Conservation (phyloP, 2,797 vertebrate genomes). For the Bufotes viridis region DNA sequence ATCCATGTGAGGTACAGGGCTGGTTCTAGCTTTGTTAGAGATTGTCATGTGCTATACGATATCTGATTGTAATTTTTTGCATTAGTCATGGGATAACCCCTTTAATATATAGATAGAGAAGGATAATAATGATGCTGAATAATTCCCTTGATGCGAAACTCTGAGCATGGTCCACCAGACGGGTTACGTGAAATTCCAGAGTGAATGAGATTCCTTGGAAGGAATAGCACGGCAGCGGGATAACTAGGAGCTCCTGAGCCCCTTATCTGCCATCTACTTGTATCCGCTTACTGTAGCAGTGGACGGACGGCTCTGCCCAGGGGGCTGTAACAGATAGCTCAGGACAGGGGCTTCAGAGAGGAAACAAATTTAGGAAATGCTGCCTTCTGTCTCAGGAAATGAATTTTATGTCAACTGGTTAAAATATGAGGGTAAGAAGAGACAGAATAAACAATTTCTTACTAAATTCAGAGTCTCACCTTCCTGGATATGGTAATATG, state of each 20-base stretch:
- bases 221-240: slow-evolving; percentile 8
- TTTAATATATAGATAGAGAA: not conserved
- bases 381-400: slow-evolving; percentile 79
- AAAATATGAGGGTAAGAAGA: slow-evolving; percentile 68
- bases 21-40: too few relatives aligned
- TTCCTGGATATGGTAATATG: slow-evolving; percentile 64
- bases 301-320: slow-evolving; percentile 64
- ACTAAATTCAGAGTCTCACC: slow-evolving; percentile 68
- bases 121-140: not conserved
- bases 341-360: slow-evolving; percentile 68
- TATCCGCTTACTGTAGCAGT: slow-evolving; percentile 70
- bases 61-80: not conserved
- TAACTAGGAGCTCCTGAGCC: slow-evolving; percentile 55
- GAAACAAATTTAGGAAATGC: slow-evolving; percentile 79
- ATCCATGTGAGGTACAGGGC: too few relatives aligned
- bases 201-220: not conserved
- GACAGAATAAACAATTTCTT: slow-evolving; percentile 67
- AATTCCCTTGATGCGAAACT: too few relatives aligned
- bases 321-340: slow-evolving; percentile 72
- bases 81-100: not conserved
- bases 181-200: not conserved
- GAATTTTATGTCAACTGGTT: slow-evolving; percentile 72
- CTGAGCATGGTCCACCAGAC: not conserved
- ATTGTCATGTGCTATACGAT: too few relatives aligned
- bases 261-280: slow-evolving; percentile 71